Evolutionary conservation across 2,113 vertebrate genomes (phyloP).

Genomic region (Mustelus asterias): DNA sequence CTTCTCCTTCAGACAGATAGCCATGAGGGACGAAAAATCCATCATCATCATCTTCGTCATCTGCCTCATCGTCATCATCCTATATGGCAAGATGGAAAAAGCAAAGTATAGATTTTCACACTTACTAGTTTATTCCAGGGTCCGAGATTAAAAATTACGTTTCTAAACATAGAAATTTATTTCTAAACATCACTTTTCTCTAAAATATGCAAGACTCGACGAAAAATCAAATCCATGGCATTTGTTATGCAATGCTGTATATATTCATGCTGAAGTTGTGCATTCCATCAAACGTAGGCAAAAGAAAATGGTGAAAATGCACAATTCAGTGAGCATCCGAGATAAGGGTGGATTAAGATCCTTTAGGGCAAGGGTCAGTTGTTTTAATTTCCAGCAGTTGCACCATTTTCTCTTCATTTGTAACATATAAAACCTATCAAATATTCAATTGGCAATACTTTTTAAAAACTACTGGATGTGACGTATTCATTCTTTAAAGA

Average conservation of each 20-base stretch:
- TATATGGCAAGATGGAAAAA: constrained; percentile 43
- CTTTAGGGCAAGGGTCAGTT: not conserved
- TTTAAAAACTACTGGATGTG: not conserved
- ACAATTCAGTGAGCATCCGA: not conserved
- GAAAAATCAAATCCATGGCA: not conserved
- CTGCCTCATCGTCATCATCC: constrained; percentile 86
- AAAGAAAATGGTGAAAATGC: not conserved
- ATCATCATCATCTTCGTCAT: constrained; percentile 85
- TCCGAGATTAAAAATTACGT: not conserved
- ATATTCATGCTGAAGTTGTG: not conserved
- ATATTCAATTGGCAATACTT: too few relatives aligned
- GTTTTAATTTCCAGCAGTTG: not conserved
- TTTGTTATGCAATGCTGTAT: not conserved
- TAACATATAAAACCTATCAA: not conserved
- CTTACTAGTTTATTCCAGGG: not conserved
- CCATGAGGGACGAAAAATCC: constrained; percentile 97
- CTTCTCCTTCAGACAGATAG: constrained; percentile 93
- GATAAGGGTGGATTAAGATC: not conserved
- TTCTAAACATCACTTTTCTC: not conserved
- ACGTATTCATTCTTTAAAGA: not conserved
- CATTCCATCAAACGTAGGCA: not conserved
- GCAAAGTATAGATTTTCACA: not conserved
- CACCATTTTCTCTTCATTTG: not conserved
- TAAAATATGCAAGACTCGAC: not conserved
- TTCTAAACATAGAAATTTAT: not conserved